These are phyloP conservation scores for Eucera pruinosa DNA, from an alignment of 2,888 invertebrate genomes.

Conservation along the genomic window DNA sequence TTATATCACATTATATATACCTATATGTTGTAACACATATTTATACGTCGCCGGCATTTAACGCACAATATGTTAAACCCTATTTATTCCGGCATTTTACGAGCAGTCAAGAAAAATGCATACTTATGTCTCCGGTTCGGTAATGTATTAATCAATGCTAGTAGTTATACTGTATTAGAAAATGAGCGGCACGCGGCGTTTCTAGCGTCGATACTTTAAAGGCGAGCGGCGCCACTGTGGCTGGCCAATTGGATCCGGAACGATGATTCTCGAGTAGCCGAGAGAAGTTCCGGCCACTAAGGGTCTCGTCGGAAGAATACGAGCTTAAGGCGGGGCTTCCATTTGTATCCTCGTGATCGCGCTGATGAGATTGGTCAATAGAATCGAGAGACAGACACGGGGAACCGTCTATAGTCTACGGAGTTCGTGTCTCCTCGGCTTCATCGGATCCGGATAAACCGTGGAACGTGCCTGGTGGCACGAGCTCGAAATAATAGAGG, in stretches of 20 bases:
- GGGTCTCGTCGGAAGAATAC: slow-evolving; percentile 44
- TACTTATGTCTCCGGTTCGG: no score
- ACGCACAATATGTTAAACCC: no score
- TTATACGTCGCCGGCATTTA: no score
- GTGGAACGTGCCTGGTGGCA: slow-evolving; percentile 44
- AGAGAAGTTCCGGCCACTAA: neutral
- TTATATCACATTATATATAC: no score
- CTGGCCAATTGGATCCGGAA: neutral
- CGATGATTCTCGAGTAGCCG: neutral
- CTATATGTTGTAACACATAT: no score
- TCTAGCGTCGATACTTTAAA: no score
- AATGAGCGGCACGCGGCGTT: no score
- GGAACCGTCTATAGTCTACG: slow-evolving; percentile 26
- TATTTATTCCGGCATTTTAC: no score
- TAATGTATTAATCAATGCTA: no score
- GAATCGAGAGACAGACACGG: slow-evolving; percentile 43
- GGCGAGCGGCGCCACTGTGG: no score
- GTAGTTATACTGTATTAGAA: no score
- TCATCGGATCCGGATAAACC: slow-evolving; percentile 53
- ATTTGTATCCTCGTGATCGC: slow-evolving; percentile 50
- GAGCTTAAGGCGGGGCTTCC: slow-evolving; percentile 48
- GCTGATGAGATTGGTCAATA: slow-evolving; percentile 69
- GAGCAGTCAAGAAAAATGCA: no score
- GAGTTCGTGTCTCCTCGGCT: slow-evolving; percentile 57
- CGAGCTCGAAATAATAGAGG: slow-evolving; percentile 51